Conservation (phyloP, 2,888 invertebrate species). For the Ametastegia equiseti region DNA sequence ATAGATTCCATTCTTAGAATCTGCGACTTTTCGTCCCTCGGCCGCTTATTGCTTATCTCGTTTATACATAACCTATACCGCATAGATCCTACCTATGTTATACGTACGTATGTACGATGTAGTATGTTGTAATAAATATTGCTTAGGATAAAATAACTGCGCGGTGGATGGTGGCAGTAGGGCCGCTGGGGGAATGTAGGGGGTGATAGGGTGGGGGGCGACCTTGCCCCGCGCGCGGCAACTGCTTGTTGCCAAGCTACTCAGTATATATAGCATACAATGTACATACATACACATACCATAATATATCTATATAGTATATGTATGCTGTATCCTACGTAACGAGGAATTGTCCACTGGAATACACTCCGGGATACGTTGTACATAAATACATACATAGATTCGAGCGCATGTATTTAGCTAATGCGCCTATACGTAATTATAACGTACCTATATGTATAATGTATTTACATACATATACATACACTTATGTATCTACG, state of each 20-base stretch:
- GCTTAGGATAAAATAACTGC: constrained; percentile 69
- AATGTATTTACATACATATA: not conserved
- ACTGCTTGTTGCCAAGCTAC: constrained; percentile 74
- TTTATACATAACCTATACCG: not conserved
- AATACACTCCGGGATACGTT: too few relatives aligned
- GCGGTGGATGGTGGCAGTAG: constrained; percentile 63
- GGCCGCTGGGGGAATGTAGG: not conserved
- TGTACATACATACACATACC: constrained; percentile 36
- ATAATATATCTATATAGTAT: not conserved
- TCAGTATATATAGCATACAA: constrained; percentile 65
- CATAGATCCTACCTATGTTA: constrained; percentile 15
- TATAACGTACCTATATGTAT: not conserved
- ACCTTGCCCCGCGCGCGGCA: constrained; percentile 72
- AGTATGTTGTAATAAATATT: constrained; percentile 73
- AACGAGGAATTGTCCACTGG: constrained; percentile 22
- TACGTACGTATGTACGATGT: constrained; percentile 54
- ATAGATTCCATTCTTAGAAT: not conserved
- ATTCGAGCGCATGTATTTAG: constrained; percentile 15
- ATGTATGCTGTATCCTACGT: not conserved
- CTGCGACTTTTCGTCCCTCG: not conserved
- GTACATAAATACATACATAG: too few relatives aligned
- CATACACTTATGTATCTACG: constrained; percentile 6
- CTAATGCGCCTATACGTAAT: constrained; percentile 21
- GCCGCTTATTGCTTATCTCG: not conserved
- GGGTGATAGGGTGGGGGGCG: constrained; percentile 65